Evolutionary conservation across 2,113 vertebrate species (phyloP), one percentile per base, ranked within the genome.

Genomic region (Lamprologus tigripictilis): DNA sequence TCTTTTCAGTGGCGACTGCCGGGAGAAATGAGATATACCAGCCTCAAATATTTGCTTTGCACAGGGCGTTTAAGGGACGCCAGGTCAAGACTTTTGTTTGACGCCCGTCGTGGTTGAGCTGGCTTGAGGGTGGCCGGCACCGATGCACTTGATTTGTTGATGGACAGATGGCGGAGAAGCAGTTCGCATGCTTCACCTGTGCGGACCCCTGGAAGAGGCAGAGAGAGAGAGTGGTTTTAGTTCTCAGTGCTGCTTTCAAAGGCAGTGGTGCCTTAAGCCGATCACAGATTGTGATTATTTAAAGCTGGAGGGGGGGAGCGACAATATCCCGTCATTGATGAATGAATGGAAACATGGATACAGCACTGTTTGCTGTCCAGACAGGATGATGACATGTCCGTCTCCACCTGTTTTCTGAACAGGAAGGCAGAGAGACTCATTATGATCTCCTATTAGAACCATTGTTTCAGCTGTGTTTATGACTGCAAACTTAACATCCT

Each of bases 41-140:
- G 90, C 86, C 79, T 94, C 89, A 93, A 95, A 93, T 96, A 96
- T 96, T 96, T 96, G 94, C 88, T 94, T 88, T 91, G 87, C 53
- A 92, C 82, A 88, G 83, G 86, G 80, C 21, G 89, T 84, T 87
- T 82, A 58, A 78, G 87, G 90, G 76, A 89, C 88, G 31, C 55
- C n/a, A 81, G 87, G 93, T 91, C 86, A 82, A 79, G 93, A 86
- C 88, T 78, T 92, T 90, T 95, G 95, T 95, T 93, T 82, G 88
- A 76, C 61, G 9, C 51, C 85, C 66, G 83, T 92, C 83, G 58
- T 58, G 87, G 87, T 91, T 89, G 90, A 94, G 88, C 76, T 92
- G 93, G 89, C 91, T 90, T 91, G 89, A 91, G 86, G 87, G 92
- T 85, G 90, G 88, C 87, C 87, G 90, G 93, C 94, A 93, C 92